A percentile compares a stretch with the other conserved stretches of the same genome.
These are phyloP conservation scores for Melanaphis sacchari DNA, from an alignment of 1,140 invertebrate genomes.

Conservation along the genomic window DNA sequence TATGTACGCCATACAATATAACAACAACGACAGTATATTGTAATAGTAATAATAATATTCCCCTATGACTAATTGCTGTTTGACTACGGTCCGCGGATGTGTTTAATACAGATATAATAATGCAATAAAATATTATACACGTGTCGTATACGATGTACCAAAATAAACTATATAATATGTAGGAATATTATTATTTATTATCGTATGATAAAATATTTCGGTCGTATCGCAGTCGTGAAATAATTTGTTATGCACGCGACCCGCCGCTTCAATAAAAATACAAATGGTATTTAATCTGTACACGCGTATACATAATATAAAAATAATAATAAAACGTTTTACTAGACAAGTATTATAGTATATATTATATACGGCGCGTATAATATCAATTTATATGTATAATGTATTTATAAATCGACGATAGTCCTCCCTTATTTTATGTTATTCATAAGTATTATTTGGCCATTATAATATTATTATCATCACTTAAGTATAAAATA, in stretches of 20 bases:
- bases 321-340: not conserved
- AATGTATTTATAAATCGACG: not conserved
- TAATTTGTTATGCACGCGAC: constrained; percentile 25
- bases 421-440: not conserved
- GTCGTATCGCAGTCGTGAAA: not conserved
- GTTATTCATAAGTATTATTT: not conserved
- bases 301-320: not conserved
- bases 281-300: not conserved
- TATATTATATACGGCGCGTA: not conserved
- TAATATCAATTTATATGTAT: not conserved
- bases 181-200: not conserved
- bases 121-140: not conserved
- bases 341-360: not conserved
- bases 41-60: not conserved
- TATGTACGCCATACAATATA: not conserved
- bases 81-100: constrained; percentile 15
- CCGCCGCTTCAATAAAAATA: not conserved
- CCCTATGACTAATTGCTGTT: constrained; percentile 40
- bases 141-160: not conserved
- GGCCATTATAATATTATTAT: not conserved
- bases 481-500: not conserved
- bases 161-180: not conserved
- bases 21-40: not conserved
- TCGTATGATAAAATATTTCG: not conserved
- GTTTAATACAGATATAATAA: constrained; percentile 6